Base-by-base conservation (phyloP, 2,797 vertebrate genomes). In the Spinibarbus caldwelli region DNA sequence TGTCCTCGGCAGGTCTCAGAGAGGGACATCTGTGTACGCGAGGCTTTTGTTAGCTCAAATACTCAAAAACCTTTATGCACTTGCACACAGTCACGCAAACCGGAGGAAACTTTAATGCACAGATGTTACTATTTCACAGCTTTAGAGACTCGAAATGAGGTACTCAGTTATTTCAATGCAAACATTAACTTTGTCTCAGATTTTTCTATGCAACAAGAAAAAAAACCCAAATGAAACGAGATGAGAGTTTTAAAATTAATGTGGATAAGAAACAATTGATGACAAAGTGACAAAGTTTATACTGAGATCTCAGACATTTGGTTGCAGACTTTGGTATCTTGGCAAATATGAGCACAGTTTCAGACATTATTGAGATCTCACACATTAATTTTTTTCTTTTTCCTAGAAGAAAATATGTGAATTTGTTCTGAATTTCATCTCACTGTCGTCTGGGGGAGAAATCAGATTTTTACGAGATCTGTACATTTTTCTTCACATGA, bases 11-110 rank as follows among this genome's bases (percentile, higher is more conserved):
- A 36, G 45, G 78, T 68, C 62, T 80, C 43, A 26, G 31, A 80
- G 31, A 52, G 41, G 29, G 78, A 68, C 78, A 80, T 80, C 64
- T 80, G 78, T 80, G 78, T 21, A 5, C 3, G 45, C 14, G 1
- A 68, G 78, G 78, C 64, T 80, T 80, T 80, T 38, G 54, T 68
- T 49, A 80, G 66, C 78, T 52, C 31, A 52, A 36, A 68, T 67
- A 15, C 29, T 41, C 34, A 26, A 59, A 78, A 41, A 80, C 8
- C 64, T 38, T 47, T 14, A 21, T 6, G 64, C 7, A 3, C 64
- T 68, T 52, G 7, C 29, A 68, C 43, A 43, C 17, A 36, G 10
- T 57, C 38, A 64, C 2, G 0, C 15, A 21, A 12, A 6, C 36
- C n/a, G 64, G 23, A 59, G 34, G 34, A 59, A 59, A 59, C 34